Conservation (phyloP, 2,888 invertebrate species). For the Esperia sulphurella region DNA sequence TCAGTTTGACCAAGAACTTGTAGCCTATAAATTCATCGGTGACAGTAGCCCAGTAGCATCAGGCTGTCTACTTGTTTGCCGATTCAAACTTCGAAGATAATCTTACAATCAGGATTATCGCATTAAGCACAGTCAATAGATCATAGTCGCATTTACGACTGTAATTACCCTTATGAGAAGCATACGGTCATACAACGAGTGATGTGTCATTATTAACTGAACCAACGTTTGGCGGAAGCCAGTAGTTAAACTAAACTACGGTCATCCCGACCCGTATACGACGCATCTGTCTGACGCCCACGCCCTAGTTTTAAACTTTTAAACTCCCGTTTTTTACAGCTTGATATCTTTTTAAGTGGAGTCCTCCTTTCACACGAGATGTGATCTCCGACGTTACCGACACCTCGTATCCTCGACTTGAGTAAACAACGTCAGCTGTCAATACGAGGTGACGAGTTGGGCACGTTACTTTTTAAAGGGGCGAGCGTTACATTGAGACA, state of each 20-base stretch:
- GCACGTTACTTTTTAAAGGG: constrained; percentile 3
- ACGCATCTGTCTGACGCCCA: constrained; percentile 60
- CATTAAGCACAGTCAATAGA: not conserved
- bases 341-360: constrained; percentile 59
- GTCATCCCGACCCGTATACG: constrained; percentile 59
- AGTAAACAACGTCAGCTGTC: constrained; percentile 44
- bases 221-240: constrained; percentile 60
- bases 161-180: constrained; percentile 4
- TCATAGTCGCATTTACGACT: not conserved
- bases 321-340: constrained; percentile 37
- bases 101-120: too few relatives aligned
- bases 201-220: constrained; percentile 40
- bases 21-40: too few relatives aligned
- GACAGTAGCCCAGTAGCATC: too few relatives aligned
- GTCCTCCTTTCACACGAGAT: constrained; percentile 53
- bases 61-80: too few relatives aligned
- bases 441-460: constrained; percentile 23
- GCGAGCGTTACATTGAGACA: too few relatives aligned
- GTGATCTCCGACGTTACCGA: constrained; percentile 34
- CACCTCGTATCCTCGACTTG: constrained; percentile 41
- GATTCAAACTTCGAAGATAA: too few relatives aligned
- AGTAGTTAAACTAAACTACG: constrained; percentile 69
- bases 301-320: constrained; percentile 44
- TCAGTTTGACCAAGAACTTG: too few relatives aligned
- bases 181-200: constrained; percentile 3